phyloP scores from a whole-genome alignment of 2,797 vertebrate genomes.

The Chromis chromis region DNA sequence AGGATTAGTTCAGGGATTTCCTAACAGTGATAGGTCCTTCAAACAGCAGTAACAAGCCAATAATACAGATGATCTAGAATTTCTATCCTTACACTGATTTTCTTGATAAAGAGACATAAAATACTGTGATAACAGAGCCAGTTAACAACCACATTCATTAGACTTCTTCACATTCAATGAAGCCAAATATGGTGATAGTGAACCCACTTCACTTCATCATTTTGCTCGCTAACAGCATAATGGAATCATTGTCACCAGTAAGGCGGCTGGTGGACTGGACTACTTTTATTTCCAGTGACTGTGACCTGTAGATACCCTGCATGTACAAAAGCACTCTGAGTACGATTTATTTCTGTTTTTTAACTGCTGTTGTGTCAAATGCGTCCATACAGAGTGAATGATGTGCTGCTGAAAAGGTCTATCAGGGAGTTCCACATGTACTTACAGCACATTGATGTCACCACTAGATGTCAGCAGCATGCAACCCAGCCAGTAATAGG shows the following conservation, averaged over 20 bases:
- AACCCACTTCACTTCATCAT: neutral
- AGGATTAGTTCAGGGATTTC: too few species aligned
- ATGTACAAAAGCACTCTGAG: too few species aligned
- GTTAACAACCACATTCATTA: neutral
- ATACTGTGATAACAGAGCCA: too few species aligned
- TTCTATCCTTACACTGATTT: neutral
- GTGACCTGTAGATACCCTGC: too few species aligned
- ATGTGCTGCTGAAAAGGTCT: neutral
- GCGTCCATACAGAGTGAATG: neutral
- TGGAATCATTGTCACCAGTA: neutral
- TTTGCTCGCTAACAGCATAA: neutral
- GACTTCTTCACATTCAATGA: too few species aligned
- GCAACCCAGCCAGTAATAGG: neutral
- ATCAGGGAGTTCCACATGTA: neutral
- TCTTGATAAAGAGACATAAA: neutral
- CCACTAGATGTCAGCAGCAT: slow-evolving; percentile 68
- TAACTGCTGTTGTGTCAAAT: neutral
- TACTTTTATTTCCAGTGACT: neutral
- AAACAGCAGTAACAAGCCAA: too few species aligned
- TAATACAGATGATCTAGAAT: neutral
- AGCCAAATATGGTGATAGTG: neutral
- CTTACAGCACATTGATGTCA: neutral
- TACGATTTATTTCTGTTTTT: too few species aligned
- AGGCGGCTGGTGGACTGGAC: neutral
- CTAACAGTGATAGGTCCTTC: too few species aligned